phyloP scores from a whole-genome alignment of 1,140 invertebrate genomes.

The Cecropterus lyciades region DNA sequence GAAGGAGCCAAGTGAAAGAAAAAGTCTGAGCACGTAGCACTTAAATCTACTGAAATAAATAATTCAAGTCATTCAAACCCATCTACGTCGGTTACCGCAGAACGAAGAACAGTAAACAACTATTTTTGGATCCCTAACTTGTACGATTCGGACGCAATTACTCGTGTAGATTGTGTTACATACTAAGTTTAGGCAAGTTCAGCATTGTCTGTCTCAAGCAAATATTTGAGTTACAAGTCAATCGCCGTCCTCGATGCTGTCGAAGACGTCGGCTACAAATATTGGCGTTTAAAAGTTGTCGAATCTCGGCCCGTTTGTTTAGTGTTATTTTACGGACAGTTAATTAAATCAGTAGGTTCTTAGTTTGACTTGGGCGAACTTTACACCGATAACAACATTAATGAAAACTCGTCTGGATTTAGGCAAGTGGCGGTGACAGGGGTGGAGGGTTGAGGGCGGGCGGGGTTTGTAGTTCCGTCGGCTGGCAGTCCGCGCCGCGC shows the following conservation, averaged over 20 bases:
- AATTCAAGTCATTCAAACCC: slow-evolving; percentile 24
- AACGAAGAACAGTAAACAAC: background rate
- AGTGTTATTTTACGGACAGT: slow-evolving; percentile 72
- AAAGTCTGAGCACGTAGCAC: slow-evolving; percentile 25
- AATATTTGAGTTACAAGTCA: slow-evolving; percentile 43
- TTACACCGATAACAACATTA: slow-evolving; percentile 81
- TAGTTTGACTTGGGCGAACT: slow-evolving; percentile 75
- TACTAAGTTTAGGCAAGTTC: slow-evolving; percentile 22
- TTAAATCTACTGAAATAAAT: slow-evolving; percentile 31
- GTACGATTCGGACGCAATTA: slow-evolving; percentile 12
- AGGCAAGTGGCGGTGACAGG: slow-evolving; percentile 74
- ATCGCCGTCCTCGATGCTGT: slow-evolving; percentile 38
- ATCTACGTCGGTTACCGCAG: slow-evolving; percentile 5
- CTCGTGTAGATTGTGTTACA: slow-evolving; percentile 24
- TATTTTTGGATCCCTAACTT: slow-evolving; percentile 20
- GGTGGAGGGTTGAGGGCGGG: slow-evolving; percentile 61
- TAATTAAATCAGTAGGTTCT: slow-evolving; percentile 77
- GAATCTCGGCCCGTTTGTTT: slow-evolving; percentile 51
- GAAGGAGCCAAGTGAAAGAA: slow-evolving; percentile 22
- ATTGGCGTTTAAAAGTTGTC: slow-evolving; percentile 44
- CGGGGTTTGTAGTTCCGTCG: slow-evolving; percentile 51
- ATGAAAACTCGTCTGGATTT: slow-evolving; percentile 80
- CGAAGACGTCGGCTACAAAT: slow-evolving; percentile 24
- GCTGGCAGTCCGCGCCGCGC: slow-evolving; percentile 68
- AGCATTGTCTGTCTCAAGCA: slow-evolving; percentile 19